Conservation (phyloP, 2,113 vertebrate genomes). For the Aviceda subcristata region DNA sequence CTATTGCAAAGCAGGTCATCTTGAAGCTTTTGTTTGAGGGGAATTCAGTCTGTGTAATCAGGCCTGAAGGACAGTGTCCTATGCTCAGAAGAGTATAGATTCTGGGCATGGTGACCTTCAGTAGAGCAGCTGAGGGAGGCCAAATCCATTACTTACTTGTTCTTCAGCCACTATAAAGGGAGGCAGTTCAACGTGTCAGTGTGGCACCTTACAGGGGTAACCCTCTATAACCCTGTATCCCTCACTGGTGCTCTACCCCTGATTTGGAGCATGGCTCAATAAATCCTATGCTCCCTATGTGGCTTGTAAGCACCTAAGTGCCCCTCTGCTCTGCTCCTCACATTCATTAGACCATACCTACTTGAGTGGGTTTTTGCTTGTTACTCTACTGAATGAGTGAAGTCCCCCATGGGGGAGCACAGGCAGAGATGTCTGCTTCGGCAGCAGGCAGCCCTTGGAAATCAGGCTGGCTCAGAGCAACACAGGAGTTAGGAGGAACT, state of each 20-base stretch:
- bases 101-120: background rate
- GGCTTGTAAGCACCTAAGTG: background rate
- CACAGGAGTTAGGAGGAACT: background rate
- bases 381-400: background rate
- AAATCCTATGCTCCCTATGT: background rate
- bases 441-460: background rate
- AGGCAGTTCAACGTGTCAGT: background rate
- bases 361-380: background rate
- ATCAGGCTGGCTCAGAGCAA: background rate
- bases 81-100: background rate
- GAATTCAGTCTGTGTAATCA: conserved; percentile 11
- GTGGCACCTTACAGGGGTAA: no score
- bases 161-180: background rate
- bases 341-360: background rate
- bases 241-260: background rate
- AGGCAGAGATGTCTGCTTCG: background rate
- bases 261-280: background rate
- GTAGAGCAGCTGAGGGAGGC: background rate
- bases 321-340: background rate
- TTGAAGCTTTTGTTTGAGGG: background rate
- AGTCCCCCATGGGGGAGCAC: background rate
- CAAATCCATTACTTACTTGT: background rate
- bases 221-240: no score
- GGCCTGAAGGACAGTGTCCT: background rate
- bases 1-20: background rate